A percentile compares a stretch with the other conserved stretches of the same genome.
These are phyloP conservation scores for Echinarachnius parma DNA, from an alignment of 53 echinoderm and acorn worm genomes.

Conservation along the genomic window DNA sequence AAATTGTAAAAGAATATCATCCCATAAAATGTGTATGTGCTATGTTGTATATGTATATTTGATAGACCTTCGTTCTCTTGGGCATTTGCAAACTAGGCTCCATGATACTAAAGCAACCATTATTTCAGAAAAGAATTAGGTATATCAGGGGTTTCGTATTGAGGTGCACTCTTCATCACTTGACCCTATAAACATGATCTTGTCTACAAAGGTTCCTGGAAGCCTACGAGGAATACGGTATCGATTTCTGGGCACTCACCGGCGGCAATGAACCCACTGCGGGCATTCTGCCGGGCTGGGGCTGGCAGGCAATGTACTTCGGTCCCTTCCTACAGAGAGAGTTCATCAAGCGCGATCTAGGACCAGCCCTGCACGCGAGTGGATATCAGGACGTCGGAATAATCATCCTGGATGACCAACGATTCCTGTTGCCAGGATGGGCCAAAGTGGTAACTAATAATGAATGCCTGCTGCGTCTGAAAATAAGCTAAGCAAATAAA, in stretches of 20 bases:
- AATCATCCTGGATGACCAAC: conserved; percentile 84
- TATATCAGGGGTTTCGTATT: no score
- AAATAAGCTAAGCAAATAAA: no score
- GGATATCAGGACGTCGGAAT: conserved; percentile 69
- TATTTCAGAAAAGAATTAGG: no score
- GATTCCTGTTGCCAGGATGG: conserved; percentile 55
- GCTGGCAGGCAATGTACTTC: conserved; percentile 81
- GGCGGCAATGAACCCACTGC: conserved; percentile 85
- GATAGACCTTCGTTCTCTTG: no score
- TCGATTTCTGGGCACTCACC: conserved; percentile 82
- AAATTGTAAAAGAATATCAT: no score
- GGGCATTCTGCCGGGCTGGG: conserved; percentile 55
- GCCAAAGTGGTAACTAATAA: conserved; percentile 55
- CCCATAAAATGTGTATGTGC: no score
- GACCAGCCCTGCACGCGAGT: conserved; percentile 65
- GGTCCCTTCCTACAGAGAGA: conserved; percentile 64
- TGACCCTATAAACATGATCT: no score
- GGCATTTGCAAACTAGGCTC: no score
- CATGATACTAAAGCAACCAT: no score
- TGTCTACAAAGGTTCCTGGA: conserved; percentile 92
- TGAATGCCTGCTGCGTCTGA: no score
- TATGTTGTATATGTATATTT: no score
- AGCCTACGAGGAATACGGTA: conserved; percentile 63
- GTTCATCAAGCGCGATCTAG: conserved; percentile 86
- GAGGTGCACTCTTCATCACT: no score